Base-by-base conservation (phyloP, 2,888 invertebrate genomes). In the Acrocyrtus sp. region DNA sequence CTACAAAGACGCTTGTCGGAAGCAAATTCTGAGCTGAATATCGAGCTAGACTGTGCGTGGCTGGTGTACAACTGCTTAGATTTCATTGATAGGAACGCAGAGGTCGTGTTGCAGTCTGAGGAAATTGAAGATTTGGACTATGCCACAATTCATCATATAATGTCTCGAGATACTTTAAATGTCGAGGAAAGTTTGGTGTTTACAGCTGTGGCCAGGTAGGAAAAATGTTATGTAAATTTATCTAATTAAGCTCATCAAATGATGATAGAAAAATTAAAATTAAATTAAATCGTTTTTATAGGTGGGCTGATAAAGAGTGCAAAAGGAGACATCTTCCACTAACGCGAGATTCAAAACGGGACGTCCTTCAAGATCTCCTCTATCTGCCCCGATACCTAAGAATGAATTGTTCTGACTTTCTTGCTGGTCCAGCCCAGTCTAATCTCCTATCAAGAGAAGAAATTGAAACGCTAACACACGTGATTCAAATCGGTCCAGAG, bases 31-130 rank as follows among this genome's bases (percentile, higher is more conserved):
- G 70, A 70, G 43, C 45, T 62, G 21, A 62, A 58, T 45, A 74
- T 77, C 50, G 77, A 78, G 47, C 74, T 81, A 77, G 78, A 84
- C 83, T 90, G 90, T 78, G 88, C 88, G 75, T 88, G 88, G 50
- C 86, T 94, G 21, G 87, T 91, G 1, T 87, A 88, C 81, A 90
- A 90, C 80, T 92, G 92, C 77, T 86, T 92, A 56, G 84, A 88
- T 21, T 88, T 87, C 73, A 88, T 91, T 65, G 90, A 90, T 82
- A 84, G 85, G 15, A 83, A 88, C 75, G 88, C 88, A 0, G 87
- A 86, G 54, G 84, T 83, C 43, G 85, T 90, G 12, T 83, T 91
- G 8, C 83, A 82, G 21, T 87, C 88, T 58, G 87, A 87, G 78
- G 85, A 86, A 45, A 86, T 90, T 45, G 86, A 88, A 74, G 90